Evolutionary conservation across 2,113 vertebrate species (phyloP).

Genomic region (Paradisaea rubra): DNA sequence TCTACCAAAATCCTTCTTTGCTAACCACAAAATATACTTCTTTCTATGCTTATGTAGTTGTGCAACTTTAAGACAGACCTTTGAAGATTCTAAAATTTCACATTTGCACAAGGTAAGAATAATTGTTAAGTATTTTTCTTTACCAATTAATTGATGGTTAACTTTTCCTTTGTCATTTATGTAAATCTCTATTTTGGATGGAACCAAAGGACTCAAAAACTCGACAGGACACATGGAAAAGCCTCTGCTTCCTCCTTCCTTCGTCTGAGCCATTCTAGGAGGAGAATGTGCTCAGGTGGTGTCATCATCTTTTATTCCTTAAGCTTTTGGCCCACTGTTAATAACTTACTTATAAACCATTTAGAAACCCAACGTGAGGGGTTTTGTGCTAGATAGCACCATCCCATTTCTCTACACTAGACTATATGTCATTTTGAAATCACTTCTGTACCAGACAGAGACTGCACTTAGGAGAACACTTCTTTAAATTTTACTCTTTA

Average conservation of each 20-base stretch:
- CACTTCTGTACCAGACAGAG: background rate
- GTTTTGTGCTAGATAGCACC: accelerated
- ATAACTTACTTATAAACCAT: background rate
- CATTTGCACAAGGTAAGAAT: background rate
- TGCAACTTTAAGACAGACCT: background rate
- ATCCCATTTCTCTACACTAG: background rate
- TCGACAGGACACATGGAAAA: accelerated
- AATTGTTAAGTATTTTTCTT: background rate
- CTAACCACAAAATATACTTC: background rate
- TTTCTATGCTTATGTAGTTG: background rate
- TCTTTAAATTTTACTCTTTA: background rate
- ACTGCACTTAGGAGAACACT: background rate
- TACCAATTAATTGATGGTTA: background rate
- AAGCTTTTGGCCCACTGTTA: background rate
- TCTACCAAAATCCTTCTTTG: background rate
- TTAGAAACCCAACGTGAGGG: background rate
- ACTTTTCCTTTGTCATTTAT: background rate
- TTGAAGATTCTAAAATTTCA: background rate
- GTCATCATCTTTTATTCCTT: background rate
- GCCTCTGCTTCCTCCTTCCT: background rate
- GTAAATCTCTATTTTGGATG: background rate
- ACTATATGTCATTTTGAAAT: background rate
- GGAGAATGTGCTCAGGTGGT: background rate
- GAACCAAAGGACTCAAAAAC: background rate
- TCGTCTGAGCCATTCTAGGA: background rate